phyloP scores from a whole-genome alignment of 2,797 vertebrate species.

The Oreochromis mossambicus region DNA sequence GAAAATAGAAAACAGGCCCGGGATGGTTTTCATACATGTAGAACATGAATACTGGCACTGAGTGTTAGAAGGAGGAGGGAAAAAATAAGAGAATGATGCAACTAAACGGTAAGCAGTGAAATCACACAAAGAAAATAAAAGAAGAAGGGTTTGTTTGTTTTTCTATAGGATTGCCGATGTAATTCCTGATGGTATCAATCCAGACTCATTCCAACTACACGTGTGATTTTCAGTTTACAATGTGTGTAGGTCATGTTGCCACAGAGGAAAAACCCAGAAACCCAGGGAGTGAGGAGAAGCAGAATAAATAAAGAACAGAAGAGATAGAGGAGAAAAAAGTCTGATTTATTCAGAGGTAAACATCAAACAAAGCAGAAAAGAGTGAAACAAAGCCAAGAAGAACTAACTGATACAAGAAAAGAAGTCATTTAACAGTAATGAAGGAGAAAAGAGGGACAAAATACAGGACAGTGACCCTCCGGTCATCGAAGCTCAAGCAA shows the following conservation, averaged over 20 bases:
- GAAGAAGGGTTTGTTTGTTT: background rate
- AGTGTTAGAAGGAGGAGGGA: background rate
- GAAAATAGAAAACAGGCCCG: background rate
- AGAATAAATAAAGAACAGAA: slow-evolving; percentile 17
- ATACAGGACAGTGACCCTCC: background rate
- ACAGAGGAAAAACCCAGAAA: background rate
- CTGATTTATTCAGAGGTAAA: slow-evolving; percentile 62
- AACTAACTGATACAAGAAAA: slow-evolving; percentile 1
- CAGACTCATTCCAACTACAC: background rate
- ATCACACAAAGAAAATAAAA: background rate
- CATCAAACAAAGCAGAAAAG: slow-evolving; percentile 45
- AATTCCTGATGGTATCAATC: background rate
- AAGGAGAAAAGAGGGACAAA: background rate
- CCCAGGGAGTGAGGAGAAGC: background rate
- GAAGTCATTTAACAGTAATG: background rate
- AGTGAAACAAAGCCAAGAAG: slow-evolving; percentile 11
- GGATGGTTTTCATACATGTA: background rate
- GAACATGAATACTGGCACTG: background rate
- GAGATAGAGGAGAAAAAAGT: slow-evolving; percentile 21
- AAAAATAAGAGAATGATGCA: background rate
- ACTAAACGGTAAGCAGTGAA: background rate
- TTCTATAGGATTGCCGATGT: background rate
- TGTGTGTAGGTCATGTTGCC: background rate
- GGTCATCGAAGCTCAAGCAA: background rate
- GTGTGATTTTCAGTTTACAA: background rate